Percentiles rank a stretch among this genome's conserved stretches.
Evolutionary conservation across 2,113 vertebrate species (phyloP).

Genomic region (Ciconia boyciana): DNA sequence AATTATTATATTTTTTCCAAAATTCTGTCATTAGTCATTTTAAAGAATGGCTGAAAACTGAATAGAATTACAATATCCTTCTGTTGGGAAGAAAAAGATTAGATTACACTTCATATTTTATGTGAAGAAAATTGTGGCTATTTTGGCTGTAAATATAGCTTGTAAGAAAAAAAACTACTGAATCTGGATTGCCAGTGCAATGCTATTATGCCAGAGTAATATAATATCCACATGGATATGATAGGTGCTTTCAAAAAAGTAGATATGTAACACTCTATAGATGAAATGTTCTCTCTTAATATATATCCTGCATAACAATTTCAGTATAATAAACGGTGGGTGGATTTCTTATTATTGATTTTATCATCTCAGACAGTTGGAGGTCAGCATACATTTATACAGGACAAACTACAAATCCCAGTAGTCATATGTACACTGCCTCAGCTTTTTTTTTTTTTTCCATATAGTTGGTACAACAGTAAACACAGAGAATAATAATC

Average conservation of each 20-base stretch:
- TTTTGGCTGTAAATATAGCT: slow-evolving; percentile 40
- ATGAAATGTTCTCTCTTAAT: not conserved
- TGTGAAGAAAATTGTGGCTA: slow-evolving; percentile 30
- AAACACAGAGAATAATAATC: slow-evolving; percentile 27
- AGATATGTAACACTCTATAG: not conserved
- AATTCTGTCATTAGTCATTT: not conserved
- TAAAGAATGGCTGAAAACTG: slow-evolving; percentile 12
- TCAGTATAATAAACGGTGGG: not conserved
- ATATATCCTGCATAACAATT: slow-evolving; percentile 21
- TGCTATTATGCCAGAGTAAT: slow-evolving; percentile 20
- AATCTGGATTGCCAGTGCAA: not conserved
- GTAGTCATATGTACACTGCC: not conserved
- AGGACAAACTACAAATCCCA: slow-evolving; percentile 37
- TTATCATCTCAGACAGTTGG: not conserved
- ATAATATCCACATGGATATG: not conserved
- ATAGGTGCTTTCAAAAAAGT: slow-evolving; percentile 8
- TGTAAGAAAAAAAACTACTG: not conserved
- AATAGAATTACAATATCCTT: slow-evolving; percentile 41
- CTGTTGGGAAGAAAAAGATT: slow-evolving; percentile 44
- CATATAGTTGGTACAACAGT: not conserved
- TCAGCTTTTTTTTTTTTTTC: not conserved
- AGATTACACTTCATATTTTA: slow-evolving; percentile 39
- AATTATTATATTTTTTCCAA: not conserved
- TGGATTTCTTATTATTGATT: slow-evolving; percentile 43
- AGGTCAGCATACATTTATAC: slow-evolving; percentile 7